Evolutionary conservation across 2,888 invertebrate genomes (phyloP).

Genomic region (Ypsolopha scabrella): DNA sequence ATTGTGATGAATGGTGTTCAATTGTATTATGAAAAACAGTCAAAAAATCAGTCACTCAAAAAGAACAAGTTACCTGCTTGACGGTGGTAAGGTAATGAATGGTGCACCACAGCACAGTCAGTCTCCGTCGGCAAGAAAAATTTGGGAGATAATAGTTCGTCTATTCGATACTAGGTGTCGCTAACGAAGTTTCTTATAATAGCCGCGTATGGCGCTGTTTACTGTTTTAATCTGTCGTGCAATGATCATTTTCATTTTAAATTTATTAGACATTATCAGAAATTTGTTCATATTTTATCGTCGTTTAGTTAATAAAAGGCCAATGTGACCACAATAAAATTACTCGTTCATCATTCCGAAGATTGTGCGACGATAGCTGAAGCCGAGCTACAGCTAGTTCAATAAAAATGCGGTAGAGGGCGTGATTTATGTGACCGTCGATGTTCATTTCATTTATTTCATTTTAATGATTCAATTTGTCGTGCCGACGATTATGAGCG

Average conservation of each 20-base stretch:
- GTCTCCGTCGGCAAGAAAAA: too few relatives aligned
- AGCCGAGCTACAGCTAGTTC: conserved; percentile 40
- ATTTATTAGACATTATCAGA: conserved; percentile 30
- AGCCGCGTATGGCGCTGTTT: conserved; percentile 24
- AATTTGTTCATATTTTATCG: conserved; percentile 53
- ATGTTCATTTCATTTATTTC: conserved; percentile 20
- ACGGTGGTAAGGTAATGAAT: too few relatives aligned
- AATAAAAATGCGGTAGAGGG: conserved; percentile 41
- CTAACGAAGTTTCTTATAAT: conserved; percentile 17
- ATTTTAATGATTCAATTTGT: conserved; percentile 40
- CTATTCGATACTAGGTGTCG: conserved; percentile 47
- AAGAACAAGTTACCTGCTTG: too few relatives aligned
- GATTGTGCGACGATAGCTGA: conserved; percentile 48
- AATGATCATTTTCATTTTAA: conserved; percentile 46
- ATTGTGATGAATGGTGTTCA: conserved; percentile 31
- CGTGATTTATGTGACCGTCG: conserved; percentile 50
- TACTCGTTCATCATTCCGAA: conserved; percentile 44
- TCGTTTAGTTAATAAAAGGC: conserved; percentile 53
- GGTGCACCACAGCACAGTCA: too few relatives aligned
- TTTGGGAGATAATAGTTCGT: conserved; percentile 25
- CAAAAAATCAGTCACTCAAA: too few relatives aligned
- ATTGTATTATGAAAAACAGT: too few relatives aligned
- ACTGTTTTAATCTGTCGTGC: conserved; percentile 32
- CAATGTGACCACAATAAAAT: conserved; percentile 48
- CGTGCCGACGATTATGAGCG: conserved; percentile 44